Evolutionary conservation across 2,797 vertebrate species (phyloP), one percentile per base, ranked within the genome.

Genomic region (Avahi laniger): DNA sequence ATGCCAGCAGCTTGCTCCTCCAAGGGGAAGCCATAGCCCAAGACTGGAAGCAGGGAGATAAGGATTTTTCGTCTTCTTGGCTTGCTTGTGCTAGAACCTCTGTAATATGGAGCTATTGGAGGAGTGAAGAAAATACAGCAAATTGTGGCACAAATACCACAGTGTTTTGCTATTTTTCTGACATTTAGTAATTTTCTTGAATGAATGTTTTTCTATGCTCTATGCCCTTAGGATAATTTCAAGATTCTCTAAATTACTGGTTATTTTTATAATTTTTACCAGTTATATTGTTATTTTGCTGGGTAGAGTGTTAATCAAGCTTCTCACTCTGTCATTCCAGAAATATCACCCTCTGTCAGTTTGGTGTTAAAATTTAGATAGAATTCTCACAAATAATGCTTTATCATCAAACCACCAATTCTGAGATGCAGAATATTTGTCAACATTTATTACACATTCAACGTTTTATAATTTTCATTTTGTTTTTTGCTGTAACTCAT

Each of bases 391-490:
- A 61, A 61, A 83, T 70, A 95, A 69, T 93, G 52, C 46, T 63
- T 88, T 70, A 67, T 20, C 46, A 17, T 63, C 13, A 33, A 78
- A 76, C 41, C 52, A 63, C 38, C 13, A 72, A 63, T 93, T 93
- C 67, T 84, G 50, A 61, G n/a, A 93, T 52, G 54, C 50, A 92
- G 61, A 63, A 59, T 70, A 78, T 69, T 85, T 72, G 54, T 84
- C 70, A 83, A 26, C 24, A 70, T 70, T 63, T 83, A 57, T 57
- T 57, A 57, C 22, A 30, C 15, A 35, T 65, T 93, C 22, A 78
- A 72, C 54, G 89, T 89, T 95, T 89, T 70, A 92, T 83, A n/a
- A 75, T 59, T 78, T 84, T 78, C 43, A 73, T 65, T 88, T 93
- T 84, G 76, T 83, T 92, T 89, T 89, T 10, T 52, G 30, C 43